Evolutionary conservation across 2,797 vertebrate genomes (phyloP), one percentile per base, ranked within the genome.

Genomic region (Sparidentex hasta): DNA sequence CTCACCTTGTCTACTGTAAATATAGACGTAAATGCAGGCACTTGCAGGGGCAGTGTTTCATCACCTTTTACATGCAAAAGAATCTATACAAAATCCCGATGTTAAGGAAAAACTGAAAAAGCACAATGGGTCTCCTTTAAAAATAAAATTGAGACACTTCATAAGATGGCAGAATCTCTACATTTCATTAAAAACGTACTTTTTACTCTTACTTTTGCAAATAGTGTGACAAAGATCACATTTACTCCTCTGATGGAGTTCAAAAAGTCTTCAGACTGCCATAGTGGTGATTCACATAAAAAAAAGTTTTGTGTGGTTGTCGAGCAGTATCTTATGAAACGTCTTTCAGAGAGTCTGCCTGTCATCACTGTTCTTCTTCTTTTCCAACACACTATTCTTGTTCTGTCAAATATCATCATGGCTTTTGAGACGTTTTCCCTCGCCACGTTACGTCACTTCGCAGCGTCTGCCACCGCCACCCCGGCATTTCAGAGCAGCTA

Each of bases 371-470:
- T 46, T 48, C 54, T 61, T 48, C 54, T 61, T 61, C 18, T 52
- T 72, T 66, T 48, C n/a, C 27, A 46, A 59, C 43, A 33, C 41
- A 73, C 54, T 72, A 55, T 58, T 61, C 7, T 79, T 38, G 27
- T 77, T 67, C 38, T 68, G 17, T 51, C n/a, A 51, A 69, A 74
- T 44, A 61, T 55, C 65, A 25, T 6, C 12, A 33, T 57, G 68
- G 78, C 66, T 74, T 74, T 55, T 52, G 44, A 65, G 52, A 81
- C 67, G 71, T 70, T 61, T 62, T 3, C 21, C 27, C 11, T 27
- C 21, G 1, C 23, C 21, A 21, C 11, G 25, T 85, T 68, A 62
- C 47, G 64, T 80, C 27, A 76, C 48, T 57, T 51, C 72, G 12
- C 75, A 46, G 62, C 38, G 43, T 52, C 64, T 74, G 61, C 1